phyloP scores from a whole-genome alignment of 1,140 invertebrate genomes.

The Chironomus striatipennis region DNA sequence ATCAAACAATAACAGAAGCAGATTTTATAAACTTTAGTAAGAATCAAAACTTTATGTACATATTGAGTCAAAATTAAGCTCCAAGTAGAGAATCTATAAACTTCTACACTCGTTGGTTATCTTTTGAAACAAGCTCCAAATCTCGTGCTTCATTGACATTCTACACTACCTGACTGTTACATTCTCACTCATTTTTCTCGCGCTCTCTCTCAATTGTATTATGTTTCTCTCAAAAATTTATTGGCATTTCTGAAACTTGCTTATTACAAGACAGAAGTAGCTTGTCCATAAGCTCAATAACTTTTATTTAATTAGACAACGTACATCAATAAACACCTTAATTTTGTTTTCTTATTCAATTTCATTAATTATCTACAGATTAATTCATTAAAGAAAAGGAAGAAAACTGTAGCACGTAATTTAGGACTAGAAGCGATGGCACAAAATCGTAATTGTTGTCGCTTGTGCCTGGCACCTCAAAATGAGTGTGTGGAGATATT shows the following conservation, averaged over 20 bases:
- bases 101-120: neutral
- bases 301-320: neutral
- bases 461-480: constrained; percentile 38
- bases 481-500: constrained; percentile 40
- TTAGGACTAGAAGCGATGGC: constrained; percentile 28
- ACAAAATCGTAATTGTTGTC: constrained; percentile 35
- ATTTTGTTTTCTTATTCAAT: neutral
- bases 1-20: too few species aligned
- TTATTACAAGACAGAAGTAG: neutral
- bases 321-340: neutral
- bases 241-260: neutral
- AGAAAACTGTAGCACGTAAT: neutral
- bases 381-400: neutral
- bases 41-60: too few species aligned
- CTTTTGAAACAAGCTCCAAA: neutral
- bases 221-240: neutral
- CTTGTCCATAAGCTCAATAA: neutral
- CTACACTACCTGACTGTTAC: neutral
- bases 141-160: constrained; percentile 12
- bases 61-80: neutral
- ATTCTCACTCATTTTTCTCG: neutral
- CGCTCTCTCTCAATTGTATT: neutral
- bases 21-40: too few species aligned
- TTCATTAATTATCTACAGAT: constrained; percentile 9
- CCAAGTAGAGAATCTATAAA: neutral